Conservation (phyloP, 1,140 invertebrate genomes). For the Riptortus pedestris region DNA sequence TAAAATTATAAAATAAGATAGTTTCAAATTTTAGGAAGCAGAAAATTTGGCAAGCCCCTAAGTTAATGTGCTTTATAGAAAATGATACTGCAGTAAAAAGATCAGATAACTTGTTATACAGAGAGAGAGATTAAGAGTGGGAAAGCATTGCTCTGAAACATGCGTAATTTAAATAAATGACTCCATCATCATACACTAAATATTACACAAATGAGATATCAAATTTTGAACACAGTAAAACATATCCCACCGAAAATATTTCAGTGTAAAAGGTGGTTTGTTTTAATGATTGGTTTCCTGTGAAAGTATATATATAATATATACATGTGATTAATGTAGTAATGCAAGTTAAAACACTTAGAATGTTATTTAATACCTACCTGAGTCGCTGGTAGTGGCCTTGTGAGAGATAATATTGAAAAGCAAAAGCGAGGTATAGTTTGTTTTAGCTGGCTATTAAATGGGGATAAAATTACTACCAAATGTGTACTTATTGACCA, state of each 20-base stretch:
- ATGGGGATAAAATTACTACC: not conserved
- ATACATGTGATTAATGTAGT: constrained; percentile 7
- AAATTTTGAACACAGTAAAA: not conserved
- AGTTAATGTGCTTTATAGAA: too few relatives aligned
- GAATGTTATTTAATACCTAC: constrained; percentile 1
- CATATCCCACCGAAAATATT: not conserved
- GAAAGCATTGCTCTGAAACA: not conserved
- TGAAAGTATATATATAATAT: not conserved
- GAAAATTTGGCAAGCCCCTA: too few relatives aligned
- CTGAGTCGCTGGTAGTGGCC: not conserved
- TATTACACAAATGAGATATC: not conserved
- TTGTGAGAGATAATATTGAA: constrained; percentile 5
- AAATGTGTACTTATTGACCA: not conserved
- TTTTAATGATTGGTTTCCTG: not conserved
- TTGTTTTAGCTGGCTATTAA: constrained; percentile 12
- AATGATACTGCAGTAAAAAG: too few relatives aligned
- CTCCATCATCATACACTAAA: not conserved
- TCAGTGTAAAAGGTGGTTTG: not conserved
- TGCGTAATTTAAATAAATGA: not conserved
- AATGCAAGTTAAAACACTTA: not conserved
- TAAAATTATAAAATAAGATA: too few relatives aligned
- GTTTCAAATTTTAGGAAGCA: too few relatives aligned
- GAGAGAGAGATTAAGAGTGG: too few relatives aligned
- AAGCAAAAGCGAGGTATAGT: constrained; percentile 6
- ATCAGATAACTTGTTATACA: too few relatives aligned